phyloP scores from a whole-genome alignment of 2,797 vertebrate species.

The Takifugu ocellatus region DNA sequence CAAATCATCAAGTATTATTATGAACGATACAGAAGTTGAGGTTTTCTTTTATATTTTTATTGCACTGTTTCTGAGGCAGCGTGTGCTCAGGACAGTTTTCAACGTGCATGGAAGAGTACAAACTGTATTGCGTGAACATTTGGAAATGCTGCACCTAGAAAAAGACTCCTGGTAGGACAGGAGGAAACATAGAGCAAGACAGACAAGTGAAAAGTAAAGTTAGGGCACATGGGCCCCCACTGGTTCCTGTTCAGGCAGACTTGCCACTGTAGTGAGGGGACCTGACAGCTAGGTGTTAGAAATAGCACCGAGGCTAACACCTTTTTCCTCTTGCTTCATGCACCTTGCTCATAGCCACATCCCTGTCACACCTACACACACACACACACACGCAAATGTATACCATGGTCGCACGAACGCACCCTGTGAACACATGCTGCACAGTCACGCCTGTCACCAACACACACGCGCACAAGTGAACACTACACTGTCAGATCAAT shows the following conservation, averaged over 20 bases:
- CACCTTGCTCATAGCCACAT: slow-evolving; percentile 45
- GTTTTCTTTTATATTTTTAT: background rate
- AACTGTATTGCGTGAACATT: slow-evolving; percentile 1
- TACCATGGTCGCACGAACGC: too few species aligned
- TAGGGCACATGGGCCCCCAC: slow-evolving; percentile 22
- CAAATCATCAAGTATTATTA: slow-evolving; percentile 1
- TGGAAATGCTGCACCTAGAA: too few species aligned
- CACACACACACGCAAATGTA: too few species aligned
- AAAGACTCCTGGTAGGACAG: slow-evolving; percentile 21
- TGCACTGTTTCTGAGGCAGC: background rate
- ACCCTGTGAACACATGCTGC: slow-evolving; percentile 5
- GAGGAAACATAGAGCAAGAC: slow-evolving; percentile 7
- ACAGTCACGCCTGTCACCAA: slow-evolving; percentile 12
- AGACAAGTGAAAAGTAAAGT: slow-evolving; percentile 42
- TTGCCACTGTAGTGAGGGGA: slow-evolving; percentile 41
- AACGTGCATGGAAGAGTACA: background rate
- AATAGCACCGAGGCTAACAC: slow-evolving; percentile 70
- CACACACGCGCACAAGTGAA: slow-evolving; percentile 12
- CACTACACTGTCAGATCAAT: slow-evolving; percentile 66
- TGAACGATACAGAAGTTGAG: slow-evolving; percentile 11
- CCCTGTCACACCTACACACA: slow-evolving; percentile 9
- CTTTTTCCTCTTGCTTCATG: slow-evolving; percentile 64
- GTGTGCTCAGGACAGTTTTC: slow-evolving; percentile 16
- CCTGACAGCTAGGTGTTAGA: slow-evolving; percentile 65
- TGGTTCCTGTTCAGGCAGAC: slow-evolving; percentile 44